Conservation (phyloP, 1,140 invertebrate species). For the Uloborus diversus region DNA sequence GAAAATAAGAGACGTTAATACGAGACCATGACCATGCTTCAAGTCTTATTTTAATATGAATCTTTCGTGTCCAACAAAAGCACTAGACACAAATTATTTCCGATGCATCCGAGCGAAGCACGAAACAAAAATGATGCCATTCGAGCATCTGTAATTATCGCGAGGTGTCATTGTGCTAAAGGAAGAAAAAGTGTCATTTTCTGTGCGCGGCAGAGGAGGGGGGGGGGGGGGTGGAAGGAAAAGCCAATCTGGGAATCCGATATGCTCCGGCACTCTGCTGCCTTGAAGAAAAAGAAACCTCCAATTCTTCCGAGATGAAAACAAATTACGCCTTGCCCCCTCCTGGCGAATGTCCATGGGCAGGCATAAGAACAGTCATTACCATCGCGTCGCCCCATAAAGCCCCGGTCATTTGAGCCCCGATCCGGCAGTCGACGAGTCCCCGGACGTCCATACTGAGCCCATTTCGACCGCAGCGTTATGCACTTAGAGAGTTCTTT, state of each 20-base stretch:
- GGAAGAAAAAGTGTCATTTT: slow-evolving; percentile 23
- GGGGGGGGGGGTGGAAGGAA: no score
- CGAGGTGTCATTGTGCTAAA: background rate
- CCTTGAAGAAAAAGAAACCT: background rate
- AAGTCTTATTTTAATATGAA: no score
- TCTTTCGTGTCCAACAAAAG: no score
- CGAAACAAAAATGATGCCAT: background rate
- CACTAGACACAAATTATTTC: no score
- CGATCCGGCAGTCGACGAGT: background rate
- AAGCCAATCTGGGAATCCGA: background rate
- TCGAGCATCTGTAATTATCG: slow-evolving; percentile 16
- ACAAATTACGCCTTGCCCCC: background rate
- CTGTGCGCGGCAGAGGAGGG: background rate
- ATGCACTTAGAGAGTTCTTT: slow-evolving; percentile 34
- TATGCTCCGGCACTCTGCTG: slow-evolving; percentile 21
- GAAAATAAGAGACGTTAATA: no score
- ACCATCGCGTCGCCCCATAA: slow-evolving; percentile 24
- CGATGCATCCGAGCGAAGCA: no score
- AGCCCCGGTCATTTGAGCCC: slow-evolving; percentile 21
- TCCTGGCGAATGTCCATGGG: background rate
- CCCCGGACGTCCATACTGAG: slow-evolving; percentile 16
- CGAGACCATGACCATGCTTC: no score
- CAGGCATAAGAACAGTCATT: slow-evolving; percentile 7
- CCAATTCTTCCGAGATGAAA: slow-evolving; percentile 15
- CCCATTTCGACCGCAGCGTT: slow-evolving; percentile 17